Evolutionary conservation across 2,888 invertebrate species (phyloP).

Genomic region (Lingula anatina): DNA sequence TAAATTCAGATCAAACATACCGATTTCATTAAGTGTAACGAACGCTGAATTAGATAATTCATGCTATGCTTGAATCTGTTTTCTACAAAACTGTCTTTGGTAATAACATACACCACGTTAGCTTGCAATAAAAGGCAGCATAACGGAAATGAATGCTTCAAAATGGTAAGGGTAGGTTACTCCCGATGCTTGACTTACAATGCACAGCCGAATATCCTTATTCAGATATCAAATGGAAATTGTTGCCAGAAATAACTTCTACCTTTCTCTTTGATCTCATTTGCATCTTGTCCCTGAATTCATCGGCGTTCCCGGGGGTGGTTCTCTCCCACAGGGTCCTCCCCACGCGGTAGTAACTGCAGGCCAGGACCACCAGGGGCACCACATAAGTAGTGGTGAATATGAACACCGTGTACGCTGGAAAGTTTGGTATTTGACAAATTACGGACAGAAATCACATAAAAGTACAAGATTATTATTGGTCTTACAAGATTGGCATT

Average conservation of each 20-base stretch:
- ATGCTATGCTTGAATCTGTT: background rate
- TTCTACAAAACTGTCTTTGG: background rate
- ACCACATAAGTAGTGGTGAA: background rate
- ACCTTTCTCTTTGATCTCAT: constrained; percentile 2
- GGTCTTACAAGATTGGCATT: too few species aligned
- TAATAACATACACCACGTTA: too few species aligned
- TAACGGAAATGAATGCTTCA: too few species aligned
- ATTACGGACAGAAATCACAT: too few species aligned
- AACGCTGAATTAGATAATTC: background rate
- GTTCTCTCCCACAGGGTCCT: background rate
- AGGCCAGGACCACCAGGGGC: background rate
- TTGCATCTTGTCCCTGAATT: background rate
- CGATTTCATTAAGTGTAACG: background rate
- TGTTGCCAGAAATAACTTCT: too few species aligned
- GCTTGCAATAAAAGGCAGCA: too few species aligned
- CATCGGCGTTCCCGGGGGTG: background rate
- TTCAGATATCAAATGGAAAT: too few species aligned
- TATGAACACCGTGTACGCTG: background rate
- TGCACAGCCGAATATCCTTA: background rate
- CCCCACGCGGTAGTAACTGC: background rate
- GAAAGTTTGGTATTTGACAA: too few species aligned
- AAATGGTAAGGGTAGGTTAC: too few species aligned
- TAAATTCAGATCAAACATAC: background rate
- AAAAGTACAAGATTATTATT: too few species aligned
- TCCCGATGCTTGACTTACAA: too few species aligned